These are phyloP conservation scores for Apamea anceps DNA, from an alignment of 2,888 invertebrate genomes.

Conservation along the genomic window DNA sequence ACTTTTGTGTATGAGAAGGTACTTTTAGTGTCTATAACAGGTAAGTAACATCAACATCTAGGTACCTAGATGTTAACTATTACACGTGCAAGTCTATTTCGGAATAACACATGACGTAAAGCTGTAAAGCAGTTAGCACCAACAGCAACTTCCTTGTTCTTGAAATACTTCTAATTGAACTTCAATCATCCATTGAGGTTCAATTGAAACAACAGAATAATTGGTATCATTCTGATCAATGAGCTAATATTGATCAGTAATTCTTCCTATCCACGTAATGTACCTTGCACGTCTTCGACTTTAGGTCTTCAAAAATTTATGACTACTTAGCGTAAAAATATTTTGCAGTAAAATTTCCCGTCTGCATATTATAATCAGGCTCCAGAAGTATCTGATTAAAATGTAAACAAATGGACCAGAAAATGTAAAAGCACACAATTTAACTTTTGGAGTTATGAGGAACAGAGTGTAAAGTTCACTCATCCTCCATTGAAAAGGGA, in stretches of 20 bases:
- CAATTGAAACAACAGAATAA: slow-evolving; percentile 37
- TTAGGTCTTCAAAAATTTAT: neutral
- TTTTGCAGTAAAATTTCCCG: no score
- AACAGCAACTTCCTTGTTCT: slow-evolving; percentile 2
- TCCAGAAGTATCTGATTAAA: no score
- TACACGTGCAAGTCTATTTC: neutral
- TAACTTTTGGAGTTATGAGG: no score
- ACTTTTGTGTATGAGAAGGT: fast-evolving
- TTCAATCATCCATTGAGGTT: slow-evolving; percentile 19
- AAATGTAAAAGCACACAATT: no score
- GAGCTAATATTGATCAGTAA: slow-evolving; percentile 7
- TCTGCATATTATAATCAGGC: no score
- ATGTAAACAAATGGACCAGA: no score
- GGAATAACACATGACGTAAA: slow-evolving; percentile 17
- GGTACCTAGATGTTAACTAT: neutral
- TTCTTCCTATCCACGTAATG: neutral
- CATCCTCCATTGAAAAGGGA: no score
- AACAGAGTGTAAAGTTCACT: no score
- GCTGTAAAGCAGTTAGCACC: neutral
- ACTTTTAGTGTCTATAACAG: neutral
- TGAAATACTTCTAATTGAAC: slow-evolving; percentile 47
- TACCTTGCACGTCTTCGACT: neutral
- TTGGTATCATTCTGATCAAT: slow-evolving; percentile 1
- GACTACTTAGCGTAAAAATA: no score
- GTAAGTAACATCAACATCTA: neutral